phyloP scores from a whole-genome alignment of 2,113 vertebrate genomes.

The Cisticola juncidis region DNA sequence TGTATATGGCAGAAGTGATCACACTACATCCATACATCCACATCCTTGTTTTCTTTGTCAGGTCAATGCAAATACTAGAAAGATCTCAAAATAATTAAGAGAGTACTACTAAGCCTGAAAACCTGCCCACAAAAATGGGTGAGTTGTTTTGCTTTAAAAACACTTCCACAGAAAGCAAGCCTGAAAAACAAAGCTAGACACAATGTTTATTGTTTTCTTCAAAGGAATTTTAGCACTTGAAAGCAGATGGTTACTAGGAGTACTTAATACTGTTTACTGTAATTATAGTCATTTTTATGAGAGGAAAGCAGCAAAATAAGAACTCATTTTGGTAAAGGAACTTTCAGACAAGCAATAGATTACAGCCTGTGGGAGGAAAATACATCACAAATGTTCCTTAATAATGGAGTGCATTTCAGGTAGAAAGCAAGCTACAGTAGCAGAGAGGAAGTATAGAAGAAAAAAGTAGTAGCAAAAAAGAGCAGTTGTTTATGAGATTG shows the following conservation, averaged over 20 bases:
- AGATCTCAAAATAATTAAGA: not conserved
- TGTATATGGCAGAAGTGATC: not conserved
- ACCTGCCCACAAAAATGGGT: not conserved
- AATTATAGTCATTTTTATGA: not conserved
- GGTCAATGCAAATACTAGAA: not conserved
- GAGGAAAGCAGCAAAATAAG: not conserved
- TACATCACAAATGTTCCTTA: not conserved
- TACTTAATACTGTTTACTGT: not conserved
- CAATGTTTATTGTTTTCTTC: not conserved
- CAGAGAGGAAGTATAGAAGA: rapidly evolving
- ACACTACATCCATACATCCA: not conserved
- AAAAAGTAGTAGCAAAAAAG: not conserved
- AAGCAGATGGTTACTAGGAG: not conserved
- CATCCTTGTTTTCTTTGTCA: not conserved
- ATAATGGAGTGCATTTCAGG: not conserved
- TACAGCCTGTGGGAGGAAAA: not conserved
- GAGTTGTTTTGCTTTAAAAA: not conserved
- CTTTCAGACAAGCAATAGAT: not conserved
- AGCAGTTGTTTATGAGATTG: not conserved
- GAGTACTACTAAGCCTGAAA: not conserved
- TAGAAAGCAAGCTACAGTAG: not conserved
- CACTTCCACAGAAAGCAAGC: not conserved
- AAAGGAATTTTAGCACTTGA: not conserved
- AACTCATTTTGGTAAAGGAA: not conserved
- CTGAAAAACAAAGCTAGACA: not conserved